Conservation (phyloP, 1,140 invertebrate species). For the Epicauta chinensis region DNA sequence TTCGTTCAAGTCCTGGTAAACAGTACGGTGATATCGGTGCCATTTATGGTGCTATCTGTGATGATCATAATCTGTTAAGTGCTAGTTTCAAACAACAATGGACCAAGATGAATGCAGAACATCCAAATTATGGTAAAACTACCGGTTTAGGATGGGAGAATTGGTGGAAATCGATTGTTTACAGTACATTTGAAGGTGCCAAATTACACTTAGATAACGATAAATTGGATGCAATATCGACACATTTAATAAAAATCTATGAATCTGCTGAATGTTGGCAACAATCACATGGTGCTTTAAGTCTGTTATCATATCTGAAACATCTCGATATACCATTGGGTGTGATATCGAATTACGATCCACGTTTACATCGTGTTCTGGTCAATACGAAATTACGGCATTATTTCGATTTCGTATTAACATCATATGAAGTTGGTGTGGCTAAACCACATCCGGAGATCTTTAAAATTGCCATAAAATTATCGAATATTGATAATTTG, state of each 20-base stretch:
- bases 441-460: slow-evolving; percentile 72
- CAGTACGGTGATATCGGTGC: slow-evolving; percentile 65
- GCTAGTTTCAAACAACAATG: slow-evolving; percentile 58
- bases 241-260: slow-evolving; percentile 59
- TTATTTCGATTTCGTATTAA: slow-evolving; percentile 75
- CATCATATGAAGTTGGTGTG: slow-evolving; percentile 64
- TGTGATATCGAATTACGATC: slow-evolving; percentile 85
- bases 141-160: slow-evolving; percentile 63
- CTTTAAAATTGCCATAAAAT: slow-evolving; percentile 62
- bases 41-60: slow-evolving; percentile 59
- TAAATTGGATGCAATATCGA: slow-evolving; percentile 51
- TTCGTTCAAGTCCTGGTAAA: slow-evolving; percentile 60
- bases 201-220: slow-evolving; percentile 40
- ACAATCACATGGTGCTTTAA: slow-evolving; percentile 54
- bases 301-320: slow-evolving; percentile 56
- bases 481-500: slow-evolving; percentile 42
- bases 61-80: slow-evolving; percentile 50
- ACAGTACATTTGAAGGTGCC: slow-evolving; percentile 55
- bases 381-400: slow-evolving; percentile 53
- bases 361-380: slow-evolving; percentile 64
- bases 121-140: slow-evolving; percentile 75
- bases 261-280: slow-evolving; percentile 65
- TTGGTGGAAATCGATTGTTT: slow-evolving; percentile 74
- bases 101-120: slow-evolving; percentile 52
- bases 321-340: slow-evolving; percentile 53